Evolutionary conservation across 2,888 invertebrate genomes (phyloP).

Genomic region (Caenorhabditis sp.): DNA sequence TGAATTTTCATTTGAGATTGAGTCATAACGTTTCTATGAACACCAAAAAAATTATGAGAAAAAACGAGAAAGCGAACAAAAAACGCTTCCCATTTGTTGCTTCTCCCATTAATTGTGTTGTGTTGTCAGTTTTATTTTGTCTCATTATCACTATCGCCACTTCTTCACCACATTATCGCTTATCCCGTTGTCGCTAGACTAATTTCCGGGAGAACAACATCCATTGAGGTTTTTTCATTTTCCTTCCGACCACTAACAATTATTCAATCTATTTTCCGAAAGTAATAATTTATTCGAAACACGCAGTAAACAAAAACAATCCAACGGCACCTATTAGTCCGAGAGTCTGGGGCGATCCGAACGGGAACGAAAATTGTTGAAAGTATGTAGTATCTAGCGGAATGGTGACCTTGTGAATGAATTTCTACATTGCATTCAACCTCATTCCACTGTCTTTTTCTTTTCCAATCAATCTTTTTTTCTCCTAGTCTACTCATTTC

Average conservation of each 20-base stretch:
- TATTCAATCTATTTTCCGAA: not conserved
- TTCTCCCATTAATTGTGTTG: conserved; percentile 42
- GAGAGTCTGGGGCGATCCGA: conserved; percentile 18
- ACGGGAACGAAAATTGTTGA: conserved; percentile 49
- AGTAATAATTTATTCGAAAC: conserved; percentile 9
- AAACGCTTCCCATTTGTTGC: conserved; percentile 23
- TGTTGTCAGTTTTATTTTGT: conserved; percentile 61
- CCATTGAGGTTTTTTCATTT: not conserved
- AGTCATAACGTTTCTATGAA: too few relatives aligned
- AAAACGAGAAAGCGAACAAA: conserved; percentile 2
- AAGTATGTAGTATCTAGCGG: conserved; percentile 53
- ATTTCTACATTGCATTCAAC: conserved; percentile 60
- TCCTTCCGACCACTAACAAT: not conserved
- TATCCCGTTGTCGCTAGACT: conserved; percentile 47
- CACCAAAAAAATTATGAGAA: not conserved
- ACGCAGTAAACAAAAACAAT: conserved; percentile 19
- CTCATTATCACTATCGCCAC: conserved; percentile 46
- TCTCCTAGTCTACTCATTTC: conserved; percentile 32
- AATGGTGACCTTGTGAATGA: conserved; percentile 64
- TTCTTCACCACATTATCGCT: conserved; percentile 30
- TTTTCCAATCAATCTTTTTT: conserved; percentile 62
- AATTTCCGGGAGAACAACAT: conserved; percentile 43
- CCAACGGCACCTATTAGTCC: conserved; percentile 9
- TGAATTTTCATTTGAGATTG: too few relatives aligned
- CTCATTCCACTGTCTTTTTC: conserved; percentile 63